Base-by-base conservation (phyloP, 2,888 invertebrate species). In the Tenthredo mesomela region DNA sequence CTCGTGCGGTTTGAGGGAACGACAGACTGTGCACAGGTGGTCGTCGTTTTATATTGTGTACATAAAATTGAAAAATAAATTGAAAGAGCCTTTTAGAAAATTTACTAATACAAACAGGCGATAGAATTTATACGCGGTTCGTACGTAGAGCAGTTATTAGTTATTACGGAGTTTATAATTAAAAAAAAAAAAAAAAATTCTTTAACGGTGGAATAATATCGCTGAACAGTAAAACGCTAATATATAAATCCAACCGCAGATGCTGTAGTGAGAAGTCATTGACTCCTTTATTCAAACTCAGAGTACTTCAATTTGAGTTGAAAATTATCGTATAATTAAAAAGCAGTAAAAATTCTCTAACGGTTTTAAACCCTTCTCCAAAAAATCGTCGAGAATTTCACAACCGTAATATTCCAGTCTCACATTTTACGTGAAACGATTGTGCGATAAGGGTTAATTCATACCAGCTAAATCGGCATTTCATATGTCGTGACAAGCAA, bases 271-370 rank as follows among this genome's bases (percentile, higher is more conserved):
- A 67, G 25, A 67, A 67, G 67, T 67, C 67, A 67, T 21, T 29
- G 67, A 67, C 29, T 67, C 29, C 67, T 25, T 33, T 67, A 21
- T 29, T 10, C 33, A 15, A 15, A 67, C 73, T 73, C 15, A 3
- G 29, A 33, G 21, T 54, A 33, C n/a, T 33, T 25, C 1, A 77
- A 50, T n/a, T 54, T 77, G 25, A 50, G 15, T 54, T 54, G 9
- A 54, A 50, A 77, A 77, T 54, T 4, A 29, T 77, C n/a, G 77
- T 47, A 25, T 47, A 25, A 50, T 77, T 77, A 54, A 77, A 77
- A 7, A n/a, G 77, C 50, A 29, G 54, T 77, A 25, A 77, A 77
- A 33, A 47, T 47, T 50, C 54, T 77, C 29, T 77, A n/a, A 77
- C 33, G 4, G 21, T 54, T 77, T 33, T 50, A 25, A 73, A 33